These are phyloP conservation scores for Aphrocallistes beatrix DNA, from an alignment of 37 sponge, comb jelly and placozoan genomes.

Conservation along the genomic window DNA sequence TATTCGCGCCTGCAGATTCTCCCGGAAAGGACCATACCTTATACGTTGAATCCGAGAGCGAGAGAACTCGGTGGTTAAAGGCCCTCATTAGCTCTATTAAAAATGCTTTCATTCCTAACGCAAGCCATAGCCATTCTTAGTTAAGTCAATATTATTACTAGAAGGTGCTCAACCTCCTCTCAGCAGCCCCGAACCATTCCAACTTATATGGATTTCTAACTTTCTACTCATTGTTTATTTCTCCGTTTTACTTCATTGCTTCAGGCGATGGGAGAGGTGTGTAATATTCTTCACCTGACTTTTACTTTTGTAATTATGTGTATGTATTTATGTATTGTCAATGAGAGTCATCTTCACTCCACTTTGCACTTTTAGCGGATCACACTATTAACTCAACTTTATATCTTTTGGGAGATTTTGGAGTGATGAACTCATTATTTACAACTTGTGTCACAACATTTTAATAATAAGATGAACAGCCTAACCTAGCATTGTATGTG, in stretches of 20 bases:
- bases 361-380: not conserved
- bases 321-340: conserved; percentile 18
- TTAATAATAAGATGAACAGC: too few relatives aligned
- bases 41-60: conserved; percentile 10
- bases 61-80: conserved; percentile 13
- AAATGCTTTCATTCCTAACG: conserved; percentile 18
- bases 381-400: too few relatives aligned
- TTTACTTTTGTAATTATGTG: conserved; percentile 20
- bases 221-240: not conserved
- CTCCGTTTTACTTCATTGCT: conserved; percentile 13
- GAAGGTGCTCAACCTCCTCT: not conserved
- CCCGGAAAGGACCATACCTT: not conserved
- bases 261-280: conserved; percentile 14
- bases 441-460: too few relatives aligned
- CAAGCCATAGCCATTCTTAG: conserved; percentile 20
- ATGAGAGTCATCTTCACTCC: not conserved
- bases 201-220: not conserved
- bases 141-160: not conserved
- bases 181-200: not conserved
- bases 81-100: not conserved
- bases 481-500: too few relatives aligned
- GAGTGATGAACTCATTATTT: too few relatives aligned
- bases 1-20: not conserved
- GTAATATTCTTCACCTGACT: conserved; percentile 19
- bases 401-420: too few relatives aligned